These are phyloP conservation scores for Lysandra coridon DNA, from an alignment of 2,888 invertebrate genomes.

Conservation along the genomic window DNA sequence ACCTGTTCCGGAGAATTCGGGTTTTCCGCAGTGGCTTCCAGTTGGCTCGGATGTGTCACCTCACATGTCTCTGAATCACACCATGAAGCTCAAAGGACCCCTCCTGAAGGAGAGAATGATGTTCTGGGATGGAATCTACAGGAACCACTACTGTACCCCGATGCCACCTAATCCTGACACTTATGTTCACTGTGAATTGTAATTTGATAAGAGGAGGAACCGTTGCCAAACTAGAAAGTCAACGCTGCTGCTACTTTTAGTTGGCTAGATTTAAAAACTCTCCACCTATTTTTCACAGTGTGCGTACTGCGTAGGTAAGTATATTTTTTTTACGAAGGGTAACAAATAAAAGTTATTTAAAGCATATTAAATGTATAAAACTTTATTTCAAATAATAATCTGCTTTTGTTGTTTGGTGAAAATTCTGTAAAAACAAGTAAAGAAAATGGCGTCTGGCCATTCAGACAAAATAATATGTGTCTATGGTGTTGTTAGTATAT, in stretches of 20 bases:
- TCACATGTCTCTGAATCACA: constrained; percentile 46
- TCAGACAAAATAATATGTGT: too few species aligned
- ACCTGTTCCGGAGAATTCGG: constrained; percentile 47
- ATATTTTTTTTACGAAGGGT: too few species aligned
- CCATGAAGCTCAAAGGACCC: constrained; percentile 43
- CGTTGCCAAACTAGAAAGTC: too few species aligned
- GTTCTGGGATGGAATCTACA: constrained; percentile 49
- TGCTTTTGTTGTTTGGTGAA: background rate
- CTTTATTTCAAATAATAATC: too few species aligned
- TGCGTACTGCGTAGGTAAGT: too few species aligned
- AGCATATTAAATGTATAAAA: too few species aligned
- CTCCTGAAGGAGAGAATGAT: constrained; percentile 40
- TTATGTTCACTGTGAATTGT: constrained; percentile 25
- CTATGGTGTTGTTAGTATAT: too few species aligned
- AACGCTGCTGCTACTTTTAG: too few species aligned
- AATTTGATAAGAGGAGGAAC: background rate
- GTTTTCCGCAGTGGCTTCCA: constrained; percentile 47
- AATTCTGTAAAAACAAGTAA: background rate
- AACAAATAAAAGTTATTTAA: too few species aligned
- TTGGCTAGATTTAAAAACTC: too few species aligned
- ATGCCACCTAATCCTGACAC: constrained; percentile 23
- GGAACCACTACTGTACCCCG: constrained; percentile 41
- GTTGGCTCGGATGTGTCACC: constrained; percentile 43
- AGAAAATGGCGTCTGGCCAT: background rate
- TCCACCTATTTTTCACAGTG: too few species aligned